phyloP scores from a whole-genome alignment of 2,888 invertebrate species.

The Drosophila acutilabella region DNA sequence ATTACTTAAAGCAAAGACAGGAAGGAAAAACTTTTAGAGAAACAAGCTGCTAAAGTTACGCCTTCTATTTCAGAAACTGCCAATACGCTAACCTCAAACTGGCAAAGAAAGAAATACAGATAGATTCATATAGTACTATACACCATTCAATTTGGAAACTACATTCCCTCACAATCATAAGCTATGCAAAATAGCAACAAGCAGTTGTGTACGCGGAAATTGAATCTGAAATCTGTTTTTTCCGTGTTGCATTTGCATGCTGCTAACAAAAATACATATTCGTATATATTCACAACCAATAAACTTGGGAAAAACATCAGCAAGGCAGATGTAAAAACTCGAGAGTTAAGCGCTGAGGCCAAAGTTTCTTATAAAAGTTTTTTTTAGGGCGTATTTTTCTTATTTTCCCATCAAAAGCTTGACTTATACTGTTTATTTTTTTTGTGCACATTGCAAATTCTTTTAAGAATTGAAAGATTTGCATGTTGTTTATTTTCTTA shows the following conservation, averaged over 20 bases:
- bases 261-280: conserved; percentile 53
- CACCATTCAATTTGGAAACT: conserved; percentile 23
- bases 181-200: conserved; percentile 74
- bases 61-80: conserved; percentile 73
- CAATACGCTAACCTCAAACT: conserved; percentile 52
- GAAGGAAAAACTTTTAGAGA: conserved; percentile 50
- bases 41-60: conserved; percentile 64
- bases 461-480: neutral
- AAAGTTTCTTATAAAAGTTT: conserved; percentile 25
- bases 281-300: conserved; percentile 33
- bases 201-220: conserved; percentile 72
- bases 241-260: conserved; percentile 5
- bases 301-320: conserved; percentile 69
- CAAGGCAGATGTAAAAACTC: conserved; percentile 53
- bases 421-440: conserved; percentile 42
- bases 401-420: conserved; percentile 38
- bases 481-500: neutral
- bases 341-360: conserved; percentile 25
- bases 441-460: neutral
- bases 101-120: conserved; percentile 10
- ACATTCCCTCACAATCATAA: conserved; percentile 7
- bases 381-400: neutral
- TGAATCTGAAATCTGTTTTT: conserved; percentile 70
- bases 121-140: neutral
- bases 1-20: conserved; percentile 69